Evolutionary conservation across 2,888 invertebrate species (phyloP), one percentile per base, ranked within the genome.

Genomic region (Lottia scabra): DNA sequence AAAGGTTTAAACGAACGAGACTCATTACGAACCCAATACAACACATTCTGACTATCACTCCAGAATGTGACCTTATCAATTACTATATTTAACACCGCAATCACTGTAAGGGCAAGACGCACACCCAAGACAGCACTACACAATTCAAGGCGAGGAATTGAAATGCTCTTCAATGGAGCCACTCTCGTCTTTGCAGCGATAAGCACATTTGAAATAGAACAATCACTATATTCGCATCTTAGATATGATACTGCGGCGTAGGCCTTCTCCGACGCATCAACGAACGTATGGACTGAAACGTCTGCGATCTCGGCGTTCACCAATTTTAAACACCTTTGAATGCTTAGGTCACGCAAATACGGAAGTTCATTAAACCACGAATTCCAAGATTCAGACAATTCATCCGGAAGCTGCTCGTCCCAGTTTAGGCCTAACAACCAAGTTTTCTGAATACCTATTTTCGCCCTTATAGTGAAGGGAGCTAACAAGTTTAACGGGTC

Each of bases 31-130:
- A 71, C 72, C 73, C 73, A 73, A 19, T 23, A 66, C 16, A 70
- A 62, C 4, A 74, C 74, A 26, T 74, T 71, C 74, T 71, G 65
- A 45, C 66, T 72, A 66, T 69, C 74, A 6, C 70, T 63, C 75
- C 68, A 75, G 27, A 67, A 74, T 48, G 48, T 48, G 16, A 26
- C 26, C 16, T 68, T 43, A n/a, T 67, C 63, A 44, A 63, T 67
- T 12, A 23, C 30, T n/a, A 75, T 64, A 19, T 73, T 65, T n/a
- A 72, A 23, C 10, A 26, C 65, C 15, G 30, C 23, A n/a, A 23
- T 43, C 6, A 72, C 62, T 30, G 43, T 26, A 16, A 27, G n/a
- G 15, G 65, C 16, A 19, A 63, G 19, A 8, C 10, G 63, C 12
- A 63, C n/a, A n/a, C 46, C 6, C n/a, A 4, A 5, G 46, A 46